Base-by-base conservation (phyloP, 1,140 invertebrate species). In the Metaphire vulgaris region DNA sequence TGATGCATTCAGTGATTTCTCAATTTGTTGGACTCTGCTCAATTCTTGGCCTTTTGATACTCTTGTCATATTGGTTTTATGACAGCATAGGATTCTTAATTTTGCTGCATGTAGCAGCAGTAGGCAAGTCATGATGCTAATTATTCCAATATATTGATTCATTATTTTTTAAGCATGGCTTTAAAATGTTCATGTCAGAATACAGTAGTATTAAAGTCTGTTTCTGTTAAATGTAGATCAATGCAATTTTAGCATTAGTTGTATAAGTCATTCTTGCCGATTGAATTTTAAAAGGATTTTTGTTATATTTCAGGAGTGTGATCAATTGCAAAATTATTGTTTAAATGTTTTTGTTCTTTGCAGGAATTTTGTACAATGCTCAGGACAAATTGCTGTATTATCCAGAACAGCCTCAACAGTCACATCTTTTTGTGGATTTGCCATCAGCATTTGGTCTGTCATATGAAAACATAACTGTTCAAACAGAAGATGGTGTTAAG, bases 371-470 rank as follows among this genome's bases (percentile, higher is more conserved):
- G 28, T 97, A 95, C 85, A 90, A 91, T 83, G 90, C 90, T 56
- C 92, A 96, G 85, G 95, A 97, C 85, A 88, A 91, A 78, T 87
- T 96, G 41, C 84, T 97, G 0, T 97, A 93, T 84, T 93, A 94
- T 86, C 95, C 95, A 15, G 92, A 95, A 82, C 89, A 93, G 79
- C 94, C 95, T 67, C 89, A 90, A 32, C 92, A 96, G 84, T 94
- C 94, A 2, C 87, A 95, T 78, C 88, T 92, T 65, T 95, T 92
- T 86, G 91, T 97, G 69, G 91, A 92, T 76, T 90, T 92, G 73
- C 95, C 95, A 21, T 91, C 91, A 31, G 90, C 91, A 80, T 91
- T 92, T 83, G 91, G 91, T 80, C 88, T 98, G 76, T 93, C 93
- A 28, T 93, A 90, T 86, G 92, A 96, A 86, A 94, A 91, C 82